Evolutionary conservation across 2,797 vertebrate species (phyloP), one percentile per base, ranked within the genome.

Genomic region (Betta splendens): DNA sequence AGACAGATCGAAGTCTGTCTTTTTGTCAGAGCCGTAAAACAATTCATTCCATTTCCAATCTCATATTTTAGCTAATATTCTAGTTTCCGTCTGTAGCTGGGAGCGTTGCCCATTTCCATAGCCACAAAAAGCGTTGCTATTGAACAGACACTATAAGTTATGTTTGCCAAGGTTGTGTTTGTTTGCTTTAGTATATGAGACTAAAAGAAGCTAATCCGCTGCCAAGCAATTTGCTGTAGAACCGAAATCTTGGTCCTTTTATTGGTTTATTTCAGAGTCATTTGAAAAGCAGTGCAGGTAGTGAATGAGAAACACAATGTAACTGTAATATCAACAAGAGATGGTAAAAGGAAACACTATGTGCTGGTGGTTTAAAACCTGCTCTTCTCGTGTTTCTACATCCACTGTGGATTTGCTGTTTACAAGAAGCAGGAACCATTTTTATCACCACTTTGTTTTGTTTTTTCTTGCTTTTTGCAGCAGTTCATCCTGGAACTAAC

Each of bases 1-100:
- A 50, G 51, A 57, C 44, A 65, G 47, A 64, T 69, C 23, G 33
- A 33, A 9, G 62, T 49, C 40, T 31, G 32, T 35, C 46, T 61
- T 57, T 55, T 22, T 50, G 7, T 16, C 33, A 9, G 10, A 16
- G 25, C 29, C 18, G 42, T 21, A 59, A 52, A 64, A 72, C 31
- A 33, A 9, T 37, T 44, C 3, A 37, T 63, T 57, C 60, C n/a
- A 39, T 60, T 45, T 53, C 39, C 44, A 28, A 17, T 25, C 8
- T 1, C 22, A n/a, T 25, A 17, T 52, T 10, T 42, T 18, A 3
- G n/a, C n/a, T n/a, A n/a, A n/a, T n/a, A n/a, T n/a, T n/a, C n/a
- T n/a, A 9, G 10, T 23, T 47, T 65, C 9, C 5, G 9, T 8
- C 32, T 31, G 7, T 39, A 63, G 51, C 29, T 46, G 37, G 37